Evolutionary conservation across 1,140 invertebrate genomes (phyloP).

Genomic region (Choristoneura fumiferana): DNA sequence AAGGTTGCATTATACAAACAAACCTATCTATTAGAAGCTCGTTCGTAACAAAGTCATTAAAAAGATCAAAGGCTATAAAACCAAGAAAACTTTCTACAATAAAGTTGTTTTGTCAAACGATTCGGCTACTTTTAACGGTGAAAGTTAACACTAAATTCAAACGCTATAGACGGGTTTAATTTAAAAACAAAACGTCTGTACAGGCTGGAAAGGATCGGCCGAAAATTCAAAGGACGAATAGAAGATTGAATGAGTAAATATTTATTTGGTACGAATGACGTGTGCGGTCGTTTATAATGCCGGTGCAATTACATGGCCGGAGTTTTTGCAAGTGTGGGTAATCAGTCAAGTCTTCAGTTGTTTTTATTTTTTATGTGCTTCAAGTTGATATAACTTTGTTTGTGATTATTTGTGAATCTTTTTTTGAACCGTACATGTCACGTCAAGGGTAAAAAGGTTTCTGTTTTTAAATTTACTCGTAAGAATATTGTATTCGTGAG

Average conservation of each 20-base stretch:
- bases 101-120: not conserved
- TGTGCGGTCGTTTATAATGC: constrained; percentile 3
- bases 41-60: too few relatives aligned
- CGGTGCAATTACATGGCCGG: constrained; percentile 15
- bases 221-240: not conserved
- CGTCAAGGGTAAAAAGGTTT: too few relatives aligned
- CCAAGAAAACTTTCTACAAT: not conserved
- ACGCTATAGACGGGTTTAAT: not conserved
- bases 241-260: not conserved
- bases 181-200: too few relatives aligned
- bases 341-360: not conserved
- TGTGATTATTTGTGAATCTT: too few relatives aligned
- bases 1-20: not conserved
- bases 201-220: too few relatives aligned
- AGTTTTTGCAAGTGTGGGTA: not conserved
- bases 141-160: not conserved
- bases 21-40: not conserved
- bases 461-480: too few relatives aligned
- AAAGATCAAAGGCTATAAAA: too few relatives aligned
- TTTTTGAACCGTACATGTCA: too few relatives aligned
- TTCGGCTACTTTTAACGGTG: not conserved
- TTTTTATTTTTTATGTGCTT: too few relatives aligned
- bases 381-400: too few relatives aligned
- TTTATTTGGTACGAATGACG: constrained; percentile 15
- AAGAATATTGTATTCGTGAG: too few relatives aligned